phyloP scores from a whole-genome alignment of 1,140 invertebrate species.

The Yoshiicerus persimilis region DNA sequence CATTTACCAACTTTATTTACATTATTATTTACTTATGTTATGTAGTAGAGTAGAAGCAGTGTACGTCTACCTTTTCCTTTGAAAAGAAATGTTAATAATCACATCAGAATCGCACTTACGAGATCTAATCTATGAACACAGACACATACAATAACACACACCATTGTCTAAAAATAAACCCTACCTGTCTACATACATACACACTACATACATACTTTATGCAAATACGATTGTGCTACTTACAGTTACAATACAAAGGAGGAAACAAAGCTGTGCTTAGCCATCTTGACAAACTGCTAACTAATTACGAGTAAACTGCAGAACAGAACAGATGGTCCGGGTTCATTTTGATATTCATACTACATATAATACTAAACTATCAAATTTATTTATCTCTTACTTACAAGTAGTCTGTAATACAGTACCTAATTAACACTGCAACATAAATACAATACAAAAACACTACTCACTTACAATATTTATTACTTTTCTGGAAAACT shows the following conservation, averaged over 20 bases:
- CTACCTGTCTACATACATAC: background rate
- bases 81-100: background rate
- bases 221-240: background rate
- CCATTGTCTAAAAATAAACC: background rate
- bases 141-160: background rate
- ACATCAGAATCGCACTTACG: background rate
- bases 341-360: background rate
- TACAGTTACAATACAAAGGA: background rate
- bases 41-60: background rate
- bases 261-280: background rate
- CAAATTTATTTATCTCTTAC: background rate
- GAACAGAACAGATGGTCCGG: background rate
- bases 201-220: background rate
- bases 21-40: background rate
- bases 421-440: background rate
- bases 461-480: background rate
- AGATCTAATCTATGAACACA: background rate
- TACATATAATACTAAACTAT: background rate
- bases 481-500: background rate
- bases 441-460: background rate
- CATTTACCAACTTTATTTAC: conserved; percentile 15
- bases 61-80: too few relatives aligned
- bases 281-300: background rate
- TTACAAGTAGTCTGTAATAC: background rate
- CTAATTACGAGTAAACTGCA: background rate